Base-by-base conservation (phyloP, 2,888 invertebrate genomes). In the Craniophora ligustri region DNA sequence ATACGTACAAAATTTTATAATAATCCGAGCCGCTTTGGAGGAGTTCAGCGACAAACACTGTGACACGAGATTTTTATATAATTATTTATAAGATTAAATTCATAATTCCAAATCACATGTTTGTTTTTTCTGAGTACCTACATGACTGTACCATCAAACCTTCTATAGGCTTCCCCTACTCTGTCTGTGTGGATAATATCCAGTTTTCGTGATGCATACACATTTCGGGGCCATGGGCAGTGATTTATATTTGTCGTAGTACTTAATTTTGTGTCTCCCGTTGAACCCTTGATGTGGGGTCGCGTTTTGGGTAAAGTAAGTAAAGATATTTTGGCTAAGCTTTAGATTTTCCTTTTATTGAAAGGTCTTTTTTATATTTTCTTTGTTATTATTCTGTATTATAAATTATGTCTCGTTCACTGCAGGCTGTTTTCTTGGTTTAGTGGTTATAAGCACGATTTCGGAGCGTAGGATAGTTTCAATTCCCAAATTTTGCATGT, bases 191-290 rank as follows among this genome's bases (percentile, higher is more conserved):
- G 3, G 5, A 36, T 67, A 53, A 67, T 64, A 61, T 44, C 44
- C 62, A 45, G 53, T 67, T 64, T 61, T 38, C 63, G 48, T 67
- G 67, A 64, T 53, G 44, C 53, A 64, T 64, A 67, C 67, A 60
- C 67, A 53, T 64, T 64, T 67, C 48, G 67, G 53, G 67, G 67
- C 31, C 67, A 34, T 41, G 61, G 47, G 53, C 35, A 46, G 47
- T 64, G 63, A 64, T 64, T 64, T 64, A 64, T 64, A 48, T 61
- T 44, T 38, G 44, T 38, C 53, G 39, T 53, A 30, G 63, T 64
- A 53, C 67, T 64, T 64, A 48, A 64, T 64, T 67, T 38, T 36
- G 48, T 53, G 48, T 53, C 63, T 53, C 53, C 63, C 63, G 47
- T 38, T 30, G 48, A 10, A 19, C 41, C 53, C 36, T 45, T 53